Evolutionary conservation across 2,113 vertebrate genomes (phyloP).

Genomic region (Probosciger aterrimus): DNA sequence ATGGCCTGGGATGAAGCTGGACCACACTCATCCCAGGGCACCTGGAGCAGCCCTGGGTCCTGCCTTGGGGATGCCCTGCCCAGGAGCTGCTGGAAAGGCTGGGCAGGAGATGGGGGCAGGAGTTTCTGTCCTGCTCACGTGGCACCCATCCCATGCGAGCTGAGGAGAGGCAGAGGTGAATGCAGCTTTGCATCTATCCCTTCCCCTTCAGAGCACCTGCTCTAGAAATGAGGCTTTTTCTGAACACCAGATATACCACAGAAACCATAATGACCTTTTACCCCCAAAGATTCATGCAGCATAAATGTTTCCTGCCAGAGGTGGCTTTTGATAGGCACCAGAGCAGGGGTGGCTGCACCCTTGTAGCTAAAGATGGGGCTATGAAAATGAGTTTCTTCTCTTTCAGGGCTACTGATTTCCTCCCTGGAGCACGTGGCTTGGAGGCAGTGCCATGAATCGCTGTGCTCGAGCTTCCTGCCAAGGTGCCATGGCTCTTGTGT

Average conservation of each 20-base stretch:
- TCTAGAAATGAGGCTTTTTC: neutral
- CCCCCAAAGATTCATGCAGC: neutral
- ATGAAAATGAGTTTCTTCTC: neutral
- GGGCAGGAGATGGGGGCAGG: neutral
- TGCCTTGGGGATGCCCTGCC: too few species aligned
- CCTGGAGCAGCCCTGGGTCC: accelerated
- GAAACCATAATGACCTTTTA: neutral
- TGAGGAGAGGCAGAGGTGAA: neutral
- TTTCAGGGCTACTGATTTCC: neutral
- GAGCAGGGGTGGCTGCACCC: neutral
- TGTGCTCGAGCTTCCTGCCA: accelerated
- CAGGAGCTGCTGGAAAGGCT: neutral
- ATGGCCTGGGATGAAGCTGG: neutral
- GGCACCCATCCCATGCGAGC: neutral
- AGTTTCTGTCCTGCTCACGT: accelerated
- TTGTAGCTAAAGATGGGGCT: neutral
- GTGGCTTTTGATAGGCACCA: neutral
- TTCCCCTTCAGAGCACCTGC: neutral
- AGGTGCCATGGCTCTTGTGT: accelerated
- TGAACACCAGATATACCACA: neutral
- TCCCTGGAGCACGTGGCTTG: neutral
- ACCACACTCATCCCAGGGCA: accelerated
- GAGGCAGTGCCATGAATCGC: neutral
- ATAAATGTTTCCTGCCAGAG: neutral
- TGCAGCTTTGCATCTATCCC: neutral